Percentiles rank a stretch among this genome's conserved stretches.
Evolutionary conservation across 2,888 invertebrate species (phyloP).

Genomic region (Chymomyza caudatula): DNA sequence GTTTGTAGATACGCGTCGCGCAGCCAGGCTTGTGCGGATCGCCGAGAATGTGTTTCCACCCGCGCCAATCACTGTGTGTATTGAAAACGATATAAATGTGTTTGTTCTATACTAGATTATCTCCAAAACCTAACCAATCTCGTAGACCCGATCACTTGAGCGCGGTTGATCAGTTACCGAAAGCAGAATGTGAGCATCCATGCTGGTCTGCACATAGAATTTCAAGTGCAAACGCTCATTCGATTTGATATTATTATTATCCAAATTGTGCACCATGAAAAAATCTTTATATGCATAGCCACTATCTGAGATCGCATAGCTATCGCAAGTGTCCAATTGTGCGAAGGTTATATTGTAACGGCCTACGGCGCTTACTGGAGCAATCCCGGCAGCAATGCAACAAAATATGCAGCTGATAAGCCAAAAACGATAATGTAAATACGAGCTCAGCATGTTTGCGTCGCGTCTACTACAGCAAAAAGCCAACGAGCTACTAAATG

Average conservation of each 20-base stretch:
- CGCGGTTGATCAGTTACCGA: conserved; percentile 79
- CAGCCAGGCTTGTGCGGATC: conserved; percentile 81
- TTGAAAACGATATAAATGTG: background rate
- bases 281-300: conserved; percentile 82
- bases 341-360: conserved; percentile 73
- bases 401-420: conserved; percentile 47
- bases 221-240: conserved; percentile 80
- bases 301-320: conserved; percentile 79
- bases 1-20: conserved; percentile 80
- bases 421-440: conserved; percentile 2
- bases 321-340: conserved; percentile 79
- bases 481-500: background rate
- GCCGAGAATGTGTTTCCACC: conserved; percentile 85
- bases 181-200: conserved; percentile 85
- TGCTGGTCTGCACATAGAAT: conserved; percentile 82
- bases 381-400: conserved; percentile 14
- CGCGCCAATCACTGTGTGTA: conserved; percentile 81
- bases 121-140: conserved; percentile 79
- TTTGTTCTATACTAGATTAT: background rate
- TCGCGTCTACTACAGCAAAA: background rate
- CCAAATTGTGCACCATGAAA: conserved; percentile 78
- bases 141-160: conserved; percentile 81
- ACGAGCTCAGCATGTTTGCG: background rate
- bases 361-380: conserved; percentile 23
- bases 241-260: conserved; percentile 66